Percentiles rank a stretch among this genome's conserved stretches.
These are phyloP conservation scores for Columba guinea DNA, from an alignment of 2,797 vertebrate species.

Conservation along the genomic window DNA sequence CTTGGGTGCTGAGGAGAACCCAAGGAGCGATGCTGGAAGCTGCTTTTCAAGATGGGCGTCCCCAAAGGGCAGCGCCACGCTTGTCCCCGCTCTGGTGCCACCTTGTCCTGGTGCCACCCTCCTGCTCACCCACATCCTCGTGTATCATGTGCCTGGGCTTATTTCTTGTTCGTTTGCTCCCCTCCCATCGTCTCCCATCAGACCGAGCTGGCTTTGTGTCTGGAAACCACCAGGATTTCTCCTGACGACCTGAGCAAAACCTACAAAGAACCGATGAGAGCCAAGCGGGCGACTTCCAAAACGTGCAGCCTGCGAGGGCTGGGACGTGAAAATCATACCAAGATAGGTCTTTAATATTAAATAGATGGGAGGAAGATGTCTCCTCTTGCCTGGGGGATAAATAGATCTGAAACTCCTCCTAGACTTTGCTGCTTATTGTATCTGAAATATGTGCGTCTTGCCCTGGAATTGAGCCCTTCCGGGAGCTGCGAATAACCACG, in stretches of 20 bases:
- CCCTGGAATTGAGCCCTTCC: conserved; percentile 19
- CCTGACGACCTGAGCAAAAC: conserved; percentile 47
- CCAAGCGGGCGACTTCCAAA: conserved; percentile 36
- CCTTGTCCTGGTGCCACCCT: neutral
- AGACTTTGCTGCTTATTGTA: conserved; percentile 38
- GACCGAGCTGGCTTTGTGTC: conserved; percentile 38
- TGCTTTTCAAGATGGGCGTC: rapidly evolving
- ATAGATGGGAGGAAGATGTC: conserved; percentile 59
- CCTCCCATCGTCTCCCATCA: neutral
- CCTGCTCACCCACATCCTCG: neutral
- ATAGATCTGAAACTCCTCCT: conserved; percentile 57
- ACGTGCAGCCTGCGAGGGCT: conserved; percentile 12
- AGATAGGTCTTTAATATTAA: conserved; percentile 70
- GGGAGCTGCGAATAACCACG: neutral
- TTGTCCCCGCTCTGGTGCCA: neutral
- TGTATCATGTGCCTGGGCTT: neutral
- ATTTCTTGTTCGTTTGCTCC: neutral
- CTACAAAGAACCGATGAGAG: conserved; percentile 30
- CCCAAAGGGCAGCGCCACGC: rapidly evolving
- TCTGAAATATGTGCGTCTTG: neutral
- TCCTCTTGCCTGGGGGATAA: conserved; percentile 63
- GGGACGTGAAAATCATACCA: conserved; percentile 51
- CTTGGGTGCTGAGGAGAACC: too few species aligned
- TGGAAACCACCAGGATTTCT: conserved; percentile 48
- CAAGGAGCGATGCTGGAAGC: neutral